Percentiles rank a stretch among this genome's conserved stretches.
Evolutionary conservation across 30 jellyfish, hydroid and myxozoan species (phyloP).

Genomic region (Cassiopea xamachana): DNA sequence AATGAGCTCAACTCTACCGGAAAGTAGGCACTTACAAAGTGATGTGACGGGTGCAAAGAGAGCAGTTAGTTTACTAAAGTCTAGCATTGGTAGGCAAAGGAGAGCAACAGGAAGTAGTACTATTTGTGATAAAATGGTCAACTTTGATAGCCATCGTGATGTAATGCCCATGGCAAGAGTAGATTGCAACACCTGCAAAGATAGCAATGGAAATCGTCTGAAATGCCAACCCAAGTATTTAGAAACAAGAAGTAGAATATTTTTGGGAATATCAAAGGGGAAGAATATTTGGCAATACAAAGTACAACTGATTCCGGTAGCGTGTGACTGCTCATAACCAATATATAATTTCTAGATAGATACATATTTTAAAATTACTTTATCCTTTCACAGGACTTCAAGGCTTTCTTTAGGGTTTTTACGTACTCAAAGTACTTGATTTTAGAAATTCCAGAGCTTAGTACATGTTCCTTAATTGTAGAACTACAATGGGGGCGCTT

Average conservation of each 20-base stretch:
- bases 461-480: too few relatives aligned
- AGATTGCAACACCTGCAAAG: not conserved
- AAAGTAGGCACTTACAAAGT: not conserved
- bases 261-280: not conserved
- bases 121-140: not conserved
- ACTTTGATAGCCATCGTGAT: not conserved
- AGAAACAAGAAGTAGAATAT: not conserved
- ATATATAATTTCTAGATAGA: not conserved
- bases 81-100: not conserved
- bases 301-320: not conserved
- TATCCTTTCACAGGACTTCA: too few relatives aligned
- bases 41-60: not conserved
- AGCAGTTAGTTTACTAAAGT: not conserved
- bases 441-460: too few relatives aligned
- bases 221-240: not conserved
- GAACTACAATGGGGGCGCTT: too few relatives aligned
- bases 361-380: too few relatives aligned
- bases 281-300: not conserved
- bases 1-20: not conserved
- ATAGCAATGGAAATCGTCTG: not conserved
- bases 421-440: too few relatives aligned
- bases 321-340: not conserved
- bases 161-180: not conserved
- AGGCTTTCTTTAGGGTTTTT: too few relatives aligned
- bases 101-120: not conserved